Conservation (phyloP, 1,140 invertebrate genomes). For the Eupristina koningsbergeri region DNA sequence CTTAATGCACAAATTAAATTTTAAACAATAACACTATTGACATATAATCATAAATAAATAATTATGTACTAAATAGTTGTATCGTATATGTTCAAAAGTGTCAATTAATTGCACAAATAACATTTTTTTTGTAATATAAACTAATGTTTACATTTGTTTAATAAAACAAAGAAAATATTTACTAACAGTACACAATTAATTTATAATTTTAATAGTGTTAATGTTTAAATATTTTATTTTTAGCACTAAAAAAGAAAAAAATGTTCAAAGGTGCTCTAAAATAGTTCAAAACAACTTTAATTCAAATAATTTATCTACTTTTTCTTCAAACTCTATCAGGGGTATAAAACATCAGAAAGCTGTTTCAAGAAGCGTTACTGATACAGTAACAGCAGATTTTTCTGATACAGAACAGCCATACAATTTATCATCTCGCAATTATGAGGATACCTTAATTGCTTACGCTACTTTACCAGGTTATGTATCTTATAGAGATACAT, state of each 20-base stretch:
- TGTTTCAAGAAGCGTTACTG: conserved; percentile 47
- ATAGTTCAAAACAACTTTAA: conserved; percentile 36
- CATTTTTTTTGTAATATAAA: conserved; percentile 4
- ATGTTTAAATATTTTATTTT: conserved; percentile 38
- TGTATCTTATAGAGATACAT: conserved; percentile 78
- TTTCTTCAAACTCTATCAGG: conserved; percentile 50
- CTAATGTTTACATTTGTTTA: conserved; percentile 15
- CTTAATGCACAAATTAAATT: neutral
- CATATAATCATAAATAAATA: too few relatives aligned
- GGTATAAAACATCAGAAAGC: conserved; percentile 45
- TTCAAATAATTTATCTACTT: conserved; percentile 38
- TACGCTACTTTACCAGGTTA: conserved; percentile 80
- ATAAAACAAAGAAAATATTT: neutral
- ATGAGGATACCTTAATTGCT: conserved; percentile 79
- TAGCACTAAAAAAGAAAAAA: conserved; percentile 44
- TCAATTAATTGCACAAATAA: neutral
- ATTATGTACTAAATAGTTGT: neutral
- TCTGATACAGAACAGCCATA: conserved; percentile 44
- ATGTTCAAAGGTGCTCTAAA: conserved; percentile 30
- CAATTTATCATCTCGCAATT: conserved; percentile 64
- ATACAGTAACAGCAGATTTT: conserved; percentile 37
- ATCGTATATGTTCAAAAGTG: conserved; percentile 27
- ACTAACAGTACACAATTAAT: neutral
- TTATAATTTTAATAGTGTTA: conserved; percentile 32
- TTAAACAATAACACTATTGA: neutral